Percentiles rank a stretch among this genome's conserved stretches.
These are phyloP conservation scores for Amazonetta brasiliensis DNA, from an alignment of 2,797 vertebrate species.

Conservation along the genomic window DNA sequence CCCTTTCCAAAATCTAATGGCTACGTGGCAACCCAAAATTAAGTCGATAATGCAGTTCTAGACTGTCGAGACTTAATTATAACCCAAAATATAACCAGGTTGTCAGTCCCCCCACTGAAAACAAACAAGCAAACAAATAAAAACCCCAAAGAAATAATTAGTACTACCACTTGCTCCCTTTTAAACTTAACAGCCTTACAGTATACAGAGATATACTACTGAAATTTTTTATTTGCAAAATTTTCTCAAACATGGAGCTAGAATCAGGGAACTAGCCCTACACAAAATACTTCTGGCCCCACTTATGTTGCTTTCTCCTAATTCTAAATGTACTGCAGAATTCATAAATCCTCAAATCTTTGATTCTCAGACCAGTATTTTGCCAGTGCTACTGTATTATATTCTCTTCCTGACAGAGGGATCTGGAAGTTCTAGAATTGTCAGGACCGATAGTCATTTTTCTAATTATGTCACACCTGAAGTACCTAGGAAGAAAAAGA, in stretches of 20 bases:
- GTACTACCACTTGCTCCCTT: background rate
- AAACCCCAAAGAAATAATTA: background rate
- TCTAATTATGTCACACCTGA: background rate
- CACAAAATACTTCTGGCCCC: background rate
- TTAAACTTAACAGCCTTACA: background rate
- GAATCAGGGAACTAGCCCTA: background rate
- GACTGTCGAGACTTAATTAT: background rate
- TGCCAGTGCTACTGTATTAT: too few relatives aligned
- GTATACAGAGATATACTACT: background rate
- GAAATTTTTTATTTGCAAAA: background rate
- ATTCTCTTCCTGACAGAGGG: background rate
- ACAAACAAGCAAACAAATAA: background rate
- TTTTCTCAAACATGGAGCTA: background rate
- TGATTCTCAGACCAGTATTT: background rate
- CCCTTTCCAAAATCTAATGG: background rate
- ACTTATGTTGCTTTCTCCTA: background rate
- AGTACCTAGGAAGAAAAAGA: background rate
- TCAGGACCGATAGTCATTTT: background rate
- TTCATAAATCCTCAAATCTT: background rate
- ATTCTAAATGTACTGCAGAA: background rate
- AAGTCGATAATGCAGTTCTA: background rate
- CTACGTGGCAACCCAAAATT: background rate
- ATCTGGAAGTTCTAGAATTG: background rate
- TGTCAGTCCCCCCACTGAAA: background rate
- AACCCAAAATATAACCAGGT: background rate